Percentiles rank a stretch among this genome's conserved stretches.
phyloP scores from a whole-genome alignment of 2,888 invertebrate genomes.

The Empis livida region DNA sequence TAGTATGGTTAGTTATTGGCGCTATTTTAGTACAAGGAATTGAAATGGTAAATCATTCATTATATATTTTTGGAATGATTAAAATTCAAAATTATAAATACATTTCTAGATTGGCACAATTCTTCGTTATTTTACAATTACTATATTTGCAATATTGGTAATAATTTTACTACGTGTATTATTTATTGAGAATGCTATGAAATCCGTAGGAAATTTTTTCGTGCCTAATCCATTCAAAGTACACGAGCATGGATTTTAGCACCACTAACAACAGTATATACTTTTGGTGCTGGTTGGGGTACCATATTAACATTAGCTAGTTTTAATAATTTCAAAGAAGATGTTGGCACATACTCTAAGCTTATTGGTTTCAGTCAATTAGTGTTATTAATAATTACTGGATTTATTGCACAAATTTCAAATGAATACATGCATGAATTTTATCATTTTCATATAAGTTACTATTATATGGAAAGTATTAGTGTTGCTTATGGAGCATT shows the following conservation, averaged over 20 bases:
- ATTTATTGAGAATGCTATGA: slow-evolving; percentile 20
- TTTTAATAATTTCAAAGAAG: slow-evolving; percentile 61
- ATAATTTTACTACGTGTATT: slow-evolving; percentile 17
- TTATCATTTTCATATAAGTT: not conserved
- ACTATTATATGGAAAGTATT: not conserved
- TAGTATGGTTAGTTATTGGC: not conserved
- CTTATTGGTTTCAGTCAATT: slow-evolving; percentile 22
- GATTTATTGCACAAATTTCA: not conserved
- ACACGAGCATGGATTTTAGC: slow-evolving; percentile 7
- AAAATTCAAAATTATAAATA: not conserved
- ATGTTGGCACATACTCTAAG: slow-evolving; percentile 41
- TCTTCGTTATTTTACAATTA: not conserved
- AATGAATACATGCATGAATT: not conserved
- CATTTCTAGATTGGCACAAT: not conserved
- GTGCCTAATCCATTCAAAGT: no score
- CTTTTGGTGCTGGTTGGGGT: slow-evolving; percentile 77
- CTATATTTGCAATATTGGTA: not conserved
- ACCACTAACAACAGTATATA: slow-evolving; percentile 43
- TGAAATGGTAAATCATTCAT: not conserved
- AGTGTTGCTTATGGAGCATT: not conserved
- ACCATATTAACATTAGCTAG: slow-evolving; percentile 70
- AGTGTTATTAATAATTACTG: slow-evolving; percentile 20
- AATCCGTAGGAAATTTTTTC: slow-evolving; percentile 8
- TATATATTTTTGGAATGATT: no score
- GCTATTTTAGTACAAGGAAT: not conserved